Conservation (phyloP, 2,888 invertebrate genomes). For the Spialia ferax region DNA sequence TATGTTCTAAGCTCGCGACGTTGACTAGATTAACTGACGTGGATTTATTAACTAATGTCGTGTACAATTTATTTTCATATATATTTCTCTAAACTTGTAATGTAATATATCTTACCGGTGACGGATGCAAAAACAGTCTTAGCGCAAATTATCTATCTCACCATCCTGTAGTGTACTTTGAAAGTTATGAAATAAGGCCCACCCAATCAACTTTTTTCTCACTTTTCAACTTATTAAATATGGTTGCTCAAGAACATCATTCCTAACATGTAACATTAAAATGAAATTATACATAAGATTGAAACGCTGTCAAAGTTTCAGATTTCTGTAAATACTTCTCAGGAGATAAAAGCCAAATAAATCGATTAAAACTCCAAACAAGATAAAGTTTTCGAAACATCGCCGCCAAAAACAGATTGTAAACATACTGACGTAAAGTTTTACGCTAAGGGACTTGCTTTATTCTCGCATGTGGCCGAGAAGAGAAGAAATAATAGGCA, state of each 20-base stretch:
- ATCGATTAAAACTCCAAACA: constrained; percentile 20
- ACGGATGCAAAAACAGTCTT: not conserved
- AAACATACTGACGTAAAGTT: constrained; percentile 4
- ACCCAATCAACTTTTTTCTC: no score
- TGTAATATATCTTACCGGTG: not conserved
- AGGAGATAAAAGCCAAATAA: constrained; percentile 14
- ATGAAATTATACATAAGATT: not conserved
- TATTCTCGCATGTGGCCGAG: not conserved
- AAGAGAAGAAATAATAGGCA: not conserved
- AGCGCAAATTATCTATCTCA: no score
- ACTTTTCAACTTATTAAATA: no score
- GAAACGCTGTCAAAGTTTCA: not conserved
- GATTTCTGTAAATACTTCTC: not conserved
- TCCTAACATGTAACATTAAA: no score
- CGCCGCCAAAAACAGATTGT: not conserved
- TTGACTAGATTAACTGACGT: constrained; percentile 25
- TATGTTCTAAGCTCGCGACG: constrained; percentile 14
- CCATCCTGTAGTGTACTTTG: no score
- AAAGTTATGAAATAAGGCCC: no score
- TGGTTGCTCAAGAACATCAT: no score
- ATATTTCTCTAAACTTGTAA: not conserved
- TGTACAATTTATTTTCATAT: not conserved
- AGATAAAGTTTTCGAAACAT: constrained; percentile 8
- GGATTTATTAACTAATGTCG: constrained; percentile 21
- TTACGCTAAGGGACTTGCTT: not conserved